Evolutionary conservation across 2,797 vertebrate genomes (phyloP).

Genomic region (Macropodus opercularis): DNA sequence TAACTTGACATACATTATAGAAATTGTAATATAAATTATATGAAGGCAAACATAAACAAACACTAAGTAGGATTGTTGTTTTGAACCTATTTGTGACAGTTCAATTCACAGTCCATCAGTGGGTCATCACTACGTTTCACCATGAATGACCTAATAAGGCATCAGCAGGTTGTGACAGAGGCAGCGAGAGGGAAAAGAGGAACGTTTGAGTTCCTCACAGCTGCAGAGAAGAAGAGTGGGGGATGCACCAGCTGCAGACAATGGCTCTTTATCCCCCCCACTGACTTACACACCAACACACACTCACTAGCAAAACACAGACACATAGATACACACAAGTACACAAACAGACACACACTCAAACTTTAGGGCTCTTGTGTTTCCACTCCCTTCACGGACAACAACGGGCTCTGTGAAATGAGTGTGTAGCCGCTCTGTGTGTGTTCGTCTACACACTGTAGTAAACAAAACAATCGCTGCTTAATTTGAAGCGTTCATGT

Average conservation of each 20-base stretch:
- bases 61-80: background rate
- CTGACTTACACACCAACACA: constrained; percentile 58
- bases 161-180: constrained; percentile 76
- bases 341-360: constrained; percentile 30
- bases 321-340: constrained; percentile 33
- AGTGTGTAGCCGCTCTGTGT: constrained; percentile 45
- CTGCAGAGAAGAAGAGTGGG: constrained; percentile 83
- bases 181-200: constrained; percentile 73
- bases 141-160: constrained; percentile 72
- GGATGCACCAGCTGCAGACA: constrained; percentile 84
- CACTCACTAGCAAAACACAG: constrained; percentile 52
- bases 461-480: constrained; percentile 52
- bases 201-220: constrained; percentile 87
- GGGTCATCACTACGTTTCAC: constrained; percentile 61
- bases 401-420: constrained; percentile 68
- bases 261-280: constrained; percentile 84
- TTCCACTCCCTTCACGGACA: constrained; percentile 65
- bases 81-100: background rate
- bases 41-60: too few species aligned
- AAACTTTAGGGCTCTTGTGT: constrained; percentile 72
- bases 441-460: constrained; percentile 36
- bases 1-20: too few species aligned
- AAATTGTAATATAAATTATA: too few species aligned
- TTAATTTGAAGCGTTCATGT: constrained; percentile 19
- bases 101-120: constrained; percentile 36